Evolutionary conservation across 2,888 invertebrate species (phyloP), one percentile per base, ranked within the genome.

Genomic region (Lamproptera curius): DNA sequence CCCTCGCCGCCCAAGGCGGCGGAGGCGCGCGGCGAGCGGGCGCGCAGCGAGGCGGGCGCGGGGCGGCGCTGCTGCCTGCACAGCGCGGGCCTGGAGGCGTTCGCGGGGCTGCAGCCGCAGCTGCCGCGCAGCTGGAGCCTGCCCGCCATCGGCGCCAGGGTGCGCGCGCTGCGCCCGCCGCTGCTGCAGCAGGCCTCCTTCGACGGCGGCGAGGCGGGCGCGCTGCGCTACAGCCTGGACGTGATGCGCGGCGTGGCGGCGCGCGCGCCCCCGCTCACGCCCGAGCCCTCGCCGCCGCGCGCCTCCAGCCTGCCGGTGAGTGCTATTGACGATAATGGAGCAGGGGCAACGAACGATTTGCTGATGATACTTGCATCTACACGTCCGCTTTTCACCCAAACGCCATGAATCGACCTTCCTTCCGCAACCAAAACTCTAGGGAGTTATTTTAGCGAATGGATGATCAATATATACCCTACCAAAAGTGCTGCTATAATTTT

Each of bases 151-250:
- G 91, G 88, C 87, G 36, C 80, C 0, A 73, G 73, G 53, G 67
- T 86, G 1, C 70, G 86, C 0, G 87, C 91, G 36, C 89, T 96
- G 46, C 92, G 93, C 65, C 94, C 95, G 16, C 96, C 96, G 2
- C 85, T 94, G 58, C 86, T 96, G 42, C 96, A 96, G 71, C 95
- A 95, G 75, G 95, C 95, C 36, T 93, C 95, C 34, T 95, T 96
- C 80, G 95, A 95, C 76, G 93, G 94, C 73, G 90, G 69, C 40
- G 40, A 93, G 13, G 93, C 94, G 66, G 94, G 94, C 67, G 63
- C 70, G n/a, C 72, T 81, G 41, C 71, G 75, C 1, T 96, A 95
- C 83, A 90, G 92, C 47, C 92, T 96, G 56, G 96, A 97, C 78
- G 93, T 95, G 37, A 93, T 94, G 89, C 84, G 95, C 41, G 95